These are phyloP conservation scores for Zhengitettix transpicula DNA, from an alignment of 2,888 invertebrate genomes.

Conservation along the genomic window DNA sequence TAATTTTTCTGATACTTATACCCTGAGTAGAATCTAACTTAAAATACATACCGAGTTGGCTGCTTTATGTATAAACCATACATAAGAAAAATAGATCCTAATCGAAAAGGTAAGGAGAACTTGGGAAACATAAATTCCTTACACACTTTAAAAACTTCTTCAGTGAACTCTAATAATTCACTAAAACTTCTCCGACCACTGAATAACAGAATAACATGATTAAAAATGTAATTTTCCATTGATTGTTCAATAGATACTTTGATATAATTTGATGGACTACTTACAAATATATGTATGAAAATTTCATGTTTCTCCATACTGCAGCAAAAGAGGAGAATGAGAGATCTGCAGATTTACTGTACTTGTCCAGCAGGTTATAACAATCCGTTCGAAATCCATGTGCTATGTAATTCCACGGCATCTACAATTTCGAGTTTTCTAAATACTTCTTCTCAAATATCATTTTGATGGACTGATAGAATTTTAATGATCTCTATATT, in stretches of 20 bases:
- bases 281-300: not conserved
- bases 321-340: not conserved
- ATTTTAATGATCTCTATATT: not conserved
- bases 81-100: not conserved
- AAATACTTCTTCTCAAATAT: too few species aligned
- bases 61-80: not conserved
- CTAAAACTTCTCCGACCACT: not conserved
- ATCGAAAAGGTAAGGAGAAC: not conserved
- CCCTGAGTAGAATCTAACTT: too few species aligned
- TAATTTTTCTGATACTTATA: too few species aligned
- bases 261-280: not conserved
- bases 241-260: not conserved
- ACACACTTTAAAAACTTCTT: not conserved
- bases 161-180: not conserved
- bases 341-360: not conserved
- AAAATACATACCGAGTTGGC: not conserved
- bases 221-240: not conserved
- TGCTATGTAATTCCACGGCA: not conserved
- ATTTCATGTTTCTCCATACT: not conserved
- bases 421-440: not conserved
- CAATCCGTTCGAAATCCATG: not conserved
- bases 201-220: not conserved
- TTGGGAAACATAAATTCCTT: not conserved
- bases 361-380: not conserved
- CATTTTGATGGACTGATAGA: not conserved